Evolutionary conservation across 2,888 invertebrate species (phyloP).

Genomic region (Hetaerina titia): DNA sequence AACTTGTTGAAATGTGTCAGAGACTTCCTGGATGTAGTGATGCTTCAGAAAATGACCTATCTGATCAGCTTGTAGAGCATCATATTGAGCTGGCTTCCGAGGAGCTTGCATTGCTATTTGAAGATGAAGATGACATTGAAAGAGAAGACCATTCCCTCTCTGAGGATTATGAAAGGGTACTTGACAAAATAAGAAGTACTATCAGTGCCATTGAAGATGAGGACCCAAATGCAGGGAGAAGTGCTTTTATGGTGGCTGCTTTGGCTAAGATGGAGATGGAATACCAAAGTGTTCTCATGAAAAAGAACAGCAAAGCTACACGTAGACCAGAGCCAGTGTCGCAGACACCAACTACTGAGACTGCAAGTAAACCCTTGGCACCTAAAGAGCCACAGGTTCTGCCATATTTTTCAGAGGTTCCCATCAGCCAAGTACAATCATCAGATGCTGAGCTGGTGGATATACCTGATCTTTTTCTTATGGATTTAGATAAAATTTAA

Average conservation of each 20-base stretch:
- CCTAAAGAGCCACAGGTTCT: not conserved
- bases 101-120: not conserved
- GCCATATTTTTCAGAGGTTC: not conserved
- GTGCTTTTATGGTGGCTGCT: conserved; percentile 30
- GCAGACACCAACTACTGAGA: not conserved
- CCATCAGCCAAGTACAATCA: not conserved
- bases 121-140: not conserved
- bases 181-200: not conserved
- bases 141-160: not conserved
- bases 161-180: not conserved
- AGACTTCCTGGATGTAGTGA: conserved; percentile 11
- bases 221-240: not conserved
- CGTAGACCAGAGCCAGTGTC: not conserved
- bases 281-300: not conserved
- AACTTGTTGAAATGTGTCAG: not conserved
- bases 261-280: conserved; percentile 2
- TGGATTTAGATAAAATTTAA: not conserved
- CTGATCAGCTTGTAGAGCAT: not conserved
- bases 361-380: not conserved
- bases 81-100: not conserved
- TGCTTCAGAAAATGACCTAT: not conserved
- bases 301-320: not conserved
- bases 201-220: conserved; percentile 23
- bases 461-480: not conserved
- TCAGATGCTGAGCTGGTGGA: not conserved